Evolutionary conservation across 1,140 invertebrate species (phyloP).

Genomic region (Drosophila auraria): DNA sequence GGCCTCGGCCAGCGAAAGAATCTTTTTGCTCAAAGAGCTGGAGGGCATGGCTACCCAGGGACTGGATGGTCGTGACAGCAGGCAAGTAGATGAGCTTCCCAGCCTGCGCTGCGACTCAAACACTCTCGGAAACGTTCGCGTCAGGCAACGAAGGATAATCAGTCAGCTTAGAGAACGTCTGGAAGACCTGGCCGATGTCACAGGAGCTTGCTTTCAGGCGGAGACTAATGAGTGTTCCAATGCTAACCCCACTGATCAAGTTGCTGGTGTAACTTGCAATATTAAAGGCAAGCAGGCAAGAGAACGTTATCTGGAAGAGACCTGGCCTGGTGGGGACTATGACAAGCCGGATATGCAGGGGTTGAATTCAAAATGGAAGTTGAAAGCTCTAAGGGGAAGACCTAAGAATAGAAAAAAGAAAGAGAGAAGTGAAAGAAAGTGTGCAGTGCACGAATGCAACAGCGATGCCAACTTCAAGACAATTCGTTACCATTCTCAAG

Average conservation of each 20-base stretch:
- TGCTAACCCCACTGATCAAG: background rate
- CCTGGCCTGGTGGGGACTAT: background rate
- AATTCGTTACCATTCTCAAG: background rate
- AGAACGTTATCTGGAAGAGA: background rate
- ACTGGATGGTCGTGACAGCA: slow-evolving; percentile 18
- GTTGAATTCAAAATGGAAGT: background rate
- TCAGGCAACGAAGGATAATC: slow-evolving; percentile 52
- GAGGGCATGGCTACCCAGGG: slow-evolving; percentile 37
- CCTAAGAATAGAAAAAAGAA: too few species aligned
- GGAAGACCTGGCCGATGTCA: slow-evolving; percentile 1
- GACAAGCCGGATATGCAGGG: background rate
- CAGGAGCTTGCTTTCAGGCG: slow-evolving; percentile 9
- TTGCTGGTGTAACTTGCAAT: too few species aligned
- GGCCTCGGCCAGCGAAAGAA: slow-evolving; percentile 33
- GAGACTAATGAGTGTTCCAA: slow-evolving; percentile 5
- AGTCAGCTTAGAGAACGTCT: slow-evolving; percentile 35
- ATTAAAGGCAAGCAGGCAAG: background rate
- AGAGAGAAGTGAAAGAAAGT: background rate
- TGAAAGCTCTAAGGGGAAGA: background rate
- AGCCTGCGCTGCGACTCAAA: slow-evolving; percentile 36
- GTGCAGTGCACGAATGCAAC: too few species aligned
- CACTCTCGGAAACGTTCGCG: slow-evolving; percentile 37
- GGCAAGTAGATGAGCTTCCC: slow-evolving; percentile 19
- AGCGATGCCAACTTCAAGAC: background rate
- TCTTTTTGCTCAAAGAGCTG: slow-evolving; percentile 52